Conservation (phyloP, 2,797 vertebrate species). For the Antennarius maculatus region DNA sequence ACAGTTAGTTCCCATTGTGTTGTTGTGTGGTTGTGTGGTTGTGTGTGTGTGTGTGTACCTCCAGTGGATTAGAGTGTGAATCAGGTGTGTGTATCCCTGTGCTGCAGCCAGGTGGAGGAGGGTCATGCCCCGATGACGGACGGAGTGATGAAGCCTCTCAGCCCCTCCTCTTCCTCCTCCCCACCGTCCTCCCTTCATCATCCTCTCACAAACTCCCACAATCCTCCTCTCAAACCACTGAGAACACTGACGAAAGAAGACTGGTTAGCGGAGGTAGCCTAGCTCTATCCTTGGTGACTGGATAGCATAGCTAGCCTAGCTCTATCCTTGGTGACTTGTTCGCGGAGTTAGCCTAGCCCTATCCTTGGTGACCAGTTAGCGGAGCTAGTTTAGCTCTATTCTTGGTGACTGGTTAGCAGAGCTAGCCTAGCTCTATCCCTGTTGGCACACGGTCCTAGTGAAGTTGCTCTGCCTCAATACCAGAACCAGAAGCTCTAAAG, state of each 20-base stretch:
- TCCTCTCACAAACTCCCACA: slow-evolving; percentile 87
- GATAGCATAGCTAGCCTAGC: too few relatives aligned
- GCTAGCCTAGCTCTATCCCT: too few relatives aligned
- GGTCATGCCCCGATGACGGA: slow-evolving; percentile 90
- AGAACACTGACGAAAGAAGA: slow-evolving; percentile 28
- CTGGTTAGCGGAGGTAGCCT: neutral
- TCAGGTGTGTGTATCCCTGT: slow-evolving; percentile 90
- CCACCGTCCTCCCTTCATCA: slow-evolving; percentile 86
- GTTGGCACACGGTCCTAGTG: too few relatives aligned
- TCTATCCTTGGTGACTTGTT: too few relatives aligned
- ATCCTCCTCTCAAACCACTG: slow-evolving; percentile 89
- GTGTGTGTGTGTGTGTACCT: slow-evolving; percentile 73
- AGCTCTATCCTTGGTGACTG: too few relatives aligned
- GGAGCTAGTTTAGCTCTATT: too few relatives aligned
- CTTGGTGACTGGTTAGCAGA: too few relatives aligned
- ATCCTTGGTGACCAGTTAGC: too few relatives aligned
- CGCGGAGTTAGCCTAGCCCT: too few relatives aligned
- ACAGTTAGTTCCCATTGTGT: slow-evolving; percentile 61
- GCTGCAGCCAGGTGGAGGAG: slow-evolving; percentile 92
- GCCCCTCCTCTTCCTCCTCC: slow-evolving; percentile 48
- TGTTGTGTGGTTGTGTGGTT: slow-evolving; percentile 75
- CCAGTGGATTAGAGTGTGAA: slow-evolving; percentile 89
- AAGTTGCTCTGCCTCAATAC: too few relatives aligned
- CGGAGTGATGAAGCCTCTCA: slow-evolving; percentile 83
- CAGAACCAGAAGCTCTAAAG: too few relatives aligned